Conservation (phyloP, 2,113 vertebrate species). For the Herpetotheres cachinnans region DNA sequence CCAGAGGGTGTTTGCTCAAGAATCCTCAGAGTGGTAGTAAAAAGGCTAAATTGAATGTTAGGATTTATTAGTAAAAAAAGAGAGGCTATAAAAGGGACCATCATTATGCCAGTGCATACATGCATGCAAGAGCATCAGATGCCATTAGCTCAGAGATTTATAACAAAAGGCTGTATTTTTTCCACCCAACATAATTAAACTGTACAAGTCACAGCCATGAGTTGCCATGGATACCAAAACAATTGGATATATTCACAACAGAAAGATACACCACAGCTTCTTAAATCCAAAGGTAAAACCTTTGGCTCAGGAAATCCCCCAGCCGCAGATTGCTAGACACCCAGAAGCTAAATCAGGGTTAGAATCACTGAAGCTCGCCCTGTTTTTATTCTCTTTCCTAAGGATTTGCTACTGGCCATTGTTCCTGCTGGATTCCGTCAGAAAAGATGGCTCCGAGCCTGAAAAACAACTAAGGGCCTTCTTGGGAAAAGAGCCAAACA, state of each 20-base stretch:
- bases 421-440: conserved; percentile 4
- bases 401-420: conserved; percentile 45
- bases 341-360: neutral
- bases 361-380: conserved; percentile 50
- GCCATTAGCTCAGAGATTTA: neutral
- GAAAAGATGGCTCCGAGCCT: conserved; percentile 9
- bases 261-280: neutral
- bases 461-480: neutral
- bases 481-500: neutral
- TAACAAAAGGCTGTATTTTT: conserved; percentile 33
- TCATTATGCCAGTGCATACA: neutral
- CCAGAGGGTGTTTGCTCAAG: neutral
- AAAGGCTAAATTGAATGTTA: neutral
- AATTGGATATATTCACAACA: neutral
- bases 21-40: neutral
- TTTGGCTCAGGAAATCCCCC: conserved; percentile 10
- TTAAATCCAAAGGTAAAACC: neutral
- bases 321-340: accelerated
- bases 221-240: neutral
- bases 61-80: neutral
- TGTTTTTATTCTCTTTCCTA: conserved; percentile 12
- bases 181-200: neutral
- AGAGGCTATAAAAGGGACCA: neutral
- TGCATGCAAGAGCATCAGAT: neutral
- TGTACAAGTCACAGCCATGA: neutral